Conservation (phyloP, 2,797 vertebrate species). For the Sciurus carolinensis region DNA sequence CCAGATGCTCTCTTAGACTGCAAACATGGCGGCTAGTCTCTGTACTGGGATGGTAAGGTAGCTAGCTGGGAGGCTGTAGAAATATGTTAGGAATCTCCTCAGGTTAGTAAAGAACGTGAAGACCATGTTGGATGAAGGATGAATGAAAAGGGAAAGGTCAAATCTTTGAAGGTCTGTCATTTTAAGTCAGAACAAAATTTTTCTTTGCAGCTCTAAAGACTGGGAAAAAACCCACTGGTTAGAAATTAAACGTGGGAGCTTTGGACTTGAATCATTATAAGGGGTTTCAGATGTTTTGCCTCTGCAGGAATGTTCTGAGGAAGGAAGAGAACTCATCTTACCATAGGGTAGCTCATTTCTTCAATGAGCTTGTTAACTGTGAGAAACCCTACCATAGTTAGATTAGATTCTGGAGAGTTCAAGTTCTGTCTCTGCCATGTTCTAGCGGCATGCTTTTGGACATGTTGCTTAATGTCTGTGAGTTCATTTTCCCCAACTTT, state of each 20-base stretch:
- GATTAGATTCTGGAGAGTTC: background rate
- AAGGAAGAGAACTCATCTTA: background rate
- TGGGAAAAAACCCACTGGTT: background rate
- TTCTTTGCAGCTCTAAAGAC: background rate
- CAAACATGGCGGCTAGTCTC: background rate
- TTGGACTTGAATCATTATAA: background rate
- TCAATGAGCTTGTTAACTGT: background rate
- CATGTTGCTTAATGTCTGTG: background rate
- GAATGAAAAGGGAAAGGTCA: background rate
- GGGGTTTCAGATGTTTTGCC: background rate
- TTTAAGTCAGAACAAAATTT: background rate
- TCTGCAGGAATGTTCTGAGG: background rate
- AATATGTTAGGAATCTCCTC: background rate
- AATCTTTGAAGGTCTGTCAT: background rate
- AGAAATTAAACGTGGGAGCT: background rate
- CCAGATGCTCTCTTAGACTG: background rate
- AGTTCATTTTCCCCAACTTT: background rate
- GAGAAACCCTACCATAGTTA: background rate
- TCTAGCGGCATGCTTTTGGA: background rate
- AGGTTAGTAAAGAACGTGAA: background rate
- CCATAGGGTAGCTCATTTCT: background rate
- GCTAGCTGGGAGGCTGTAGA: background rate
- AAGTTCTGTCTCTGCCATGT: background rate
- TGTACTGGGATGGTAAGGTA: background rate
- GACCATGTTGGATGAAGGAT: slow-evolving; percentile 4